These are phyloP conservation scores for Liolophura sinensis DNA, from an alignment of 1,140 invertebrate species.

Conservation along the genomic window DNA sequence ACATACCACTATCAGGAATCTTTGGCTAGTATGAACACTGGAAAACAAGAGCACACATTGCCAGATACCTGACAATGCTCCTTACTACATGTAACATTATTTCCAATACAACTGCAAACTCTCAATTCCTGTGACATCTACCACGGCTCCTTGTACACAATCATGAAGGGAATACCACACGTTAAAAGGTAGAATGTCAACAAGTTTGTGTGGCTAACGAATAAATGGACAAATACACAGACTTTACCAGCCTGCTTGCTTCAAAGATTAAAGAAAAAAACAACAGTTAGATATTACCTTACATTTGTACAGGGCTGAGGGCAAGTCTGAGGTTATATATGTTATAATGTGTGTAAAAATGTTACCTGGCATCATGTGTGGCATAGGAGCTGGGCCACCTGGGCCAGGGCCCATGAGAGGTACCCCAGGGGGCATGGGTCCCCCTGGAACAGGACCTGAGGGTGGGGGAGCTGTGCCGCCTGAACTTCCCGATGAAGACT, in stretches of 20 bases:
- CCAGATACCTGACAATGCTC: too few relatives aligned
- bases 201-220: background rate
- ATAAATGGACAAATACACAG: background rate
- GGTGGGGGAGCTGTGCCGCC: slow-evolving; percentile 36
- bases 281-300: background rate
- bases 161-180: too few relatives aligned
- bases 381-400: slow-evolving; percentile 62
- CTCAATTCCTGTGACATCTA: too few relatives aligned
- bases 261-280: background rate
- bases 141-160: too few relatives aligned
- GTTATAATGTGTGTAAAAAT: too few relatives aligned
- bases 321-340: background rate
- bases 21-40: too few relatives aligned
- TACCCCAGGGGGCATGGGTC: slow-evolving; percentile 45
- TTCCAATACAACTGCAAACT: too few relatives aligned
- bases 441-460: slow-evolving; percentile 26
- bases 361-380: slow-evolving; percentile 72
- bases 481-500: slow-evolving; percentile 27
- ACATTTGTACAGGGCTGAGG: background rate
- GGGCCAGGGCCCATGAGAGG: slow-evolving; percentile 58
- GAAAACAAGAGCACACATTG: too few relatives aligned
- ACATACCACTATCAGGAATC: background rate
- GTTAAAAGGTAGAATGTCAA: too few relatives aligned
- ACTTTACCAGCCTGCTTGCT: background rate
- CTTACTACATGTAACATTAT: too few relatives aligned